Evolutionary conservation across 30 jellyfish, hydroid and myxozoan genomes (phyloP).

Genomic region (Cassiopea andromeda): DNA sequence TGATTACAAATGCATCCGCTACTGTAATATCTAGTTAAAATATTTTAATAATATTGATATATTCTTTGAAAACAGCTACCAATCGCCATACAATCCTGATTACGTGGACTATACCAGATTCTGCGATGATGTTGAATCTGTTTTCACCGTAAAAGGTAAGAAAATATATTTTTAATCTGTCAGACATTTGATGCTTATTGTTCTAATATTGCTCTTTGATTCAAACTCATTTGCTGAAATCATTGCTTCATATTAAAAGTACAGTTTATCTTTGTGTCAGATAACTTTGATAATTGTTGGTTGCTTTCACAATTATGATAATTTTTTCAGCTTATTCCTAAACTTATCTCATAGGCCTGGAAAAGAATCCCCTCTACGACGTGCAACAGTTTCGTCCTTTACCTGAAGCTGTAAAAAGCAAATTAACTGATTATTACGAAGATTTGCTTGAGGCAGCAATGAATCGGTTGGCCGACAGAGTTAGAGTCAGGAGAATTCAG

Average conservation of each 20-base stretch:
- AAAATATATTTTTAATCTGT: background rate
- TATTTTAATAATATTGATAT: background rate
- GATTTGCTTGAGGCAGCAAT: conserved; percentile 74
- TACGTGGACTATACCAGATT: conserved; percentile 83
- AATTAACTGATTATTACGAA: conserved; percentile 75
- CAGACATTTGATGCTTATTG: background rate
- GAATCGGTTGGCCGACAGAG: conserved; percentile 93
- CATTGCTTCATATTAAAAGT: too few relatives aligned
- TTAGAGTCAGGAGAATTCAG: conserved; percentile 87
- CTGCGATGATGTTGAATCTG: conserved; percentile 92
- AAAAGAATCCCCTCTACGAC: conserved; percentile 72
- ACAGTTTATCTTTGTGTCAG: too few relatives aligned
- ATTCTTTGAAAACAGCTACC: conserved; percentile 55
- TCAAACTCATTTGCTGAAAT: too few relatives aligned
- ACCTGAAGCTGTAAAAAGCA: conserved; percentile 58
- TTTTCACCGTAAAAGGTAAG: conserved; percentile 90
- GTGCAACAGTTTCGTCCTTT: conserved; percentile 80
- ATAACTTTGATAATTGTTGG: too few relatives aligned
- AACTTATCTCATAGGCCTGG: conserved; percentile 56
- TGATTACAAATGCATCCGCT: too few relatives aligned
- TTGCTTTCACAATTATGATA: background rate
- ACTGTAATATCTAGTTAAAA: too few relatives aligned
- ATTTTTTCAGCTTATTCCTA: background rate
- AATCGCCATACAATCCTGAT: conserved; percentile 74
- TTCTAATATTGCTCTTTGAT: background rate